A percentile compares a stretch with the other conserved stretches of the same genome.
Conservation (phyloP, 2,113 vertebrate genomes). For the Ornithorhynchus anatinus region DNA sequence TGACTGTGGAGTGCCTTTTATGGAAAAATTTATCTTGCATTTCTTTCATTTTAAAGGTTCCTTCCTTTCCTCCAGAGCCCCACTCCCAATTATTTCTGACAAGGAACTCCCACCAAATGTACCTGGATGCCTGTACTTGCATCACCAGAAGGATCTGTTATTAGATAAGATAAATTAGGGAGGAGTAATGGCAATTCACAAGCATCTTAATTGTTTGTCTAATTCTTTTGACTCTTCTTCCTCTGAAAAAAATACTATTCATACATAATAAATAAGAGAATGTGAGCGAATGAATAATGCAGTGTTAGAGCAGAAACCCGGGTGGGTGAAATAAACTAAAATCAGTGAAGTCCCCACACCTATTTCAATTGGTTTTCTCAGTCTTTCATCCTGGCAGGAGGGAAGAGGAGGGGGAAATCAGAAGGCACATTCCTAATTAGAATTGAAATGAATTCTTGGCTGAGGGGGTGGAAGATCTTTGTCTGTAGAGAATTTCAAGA, state of each 20-base stretch:
- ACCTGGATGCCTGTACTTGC: background rate
- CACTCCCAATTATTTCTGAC: background rate
- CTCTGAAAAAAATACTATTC: background rate
- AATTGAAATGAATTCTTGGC: background rate
- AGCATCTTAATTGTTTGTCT: background rate
- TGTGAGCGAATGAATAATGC: constrained; percentile 19
- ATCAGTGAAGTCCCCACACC: background rate
- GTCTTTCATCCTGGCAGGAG: background rate
- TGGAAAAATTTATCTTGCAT: too few species aligned
- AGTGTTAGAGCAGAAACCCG: background rate
- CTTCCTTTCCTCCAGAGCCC: background rate
- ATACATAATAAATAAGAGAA: constrained; percentile 12
- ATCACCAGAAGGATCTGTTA: background rate
- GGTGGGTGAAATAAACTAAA: background rate
- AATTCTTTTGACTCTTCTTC: background rate
- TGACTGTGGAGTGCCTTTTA: too few species aligned
- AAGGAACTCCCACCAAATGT: background rate
- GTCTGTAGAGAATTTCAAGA: background rate
- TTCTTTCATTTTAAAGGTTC: too few species aligned
- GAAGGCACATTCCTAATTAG: background rate
- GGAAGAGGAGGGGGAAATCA: background rate
- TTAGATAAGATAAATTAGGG: background rate
- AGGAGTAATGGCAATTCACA: background rate
- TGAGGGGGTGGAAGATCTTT: background rate
- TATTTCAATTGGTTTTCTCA: background rate